Conservation (phyloP, 2,113 vertebrate species). For the Probosciger aterrimus region DNA sequence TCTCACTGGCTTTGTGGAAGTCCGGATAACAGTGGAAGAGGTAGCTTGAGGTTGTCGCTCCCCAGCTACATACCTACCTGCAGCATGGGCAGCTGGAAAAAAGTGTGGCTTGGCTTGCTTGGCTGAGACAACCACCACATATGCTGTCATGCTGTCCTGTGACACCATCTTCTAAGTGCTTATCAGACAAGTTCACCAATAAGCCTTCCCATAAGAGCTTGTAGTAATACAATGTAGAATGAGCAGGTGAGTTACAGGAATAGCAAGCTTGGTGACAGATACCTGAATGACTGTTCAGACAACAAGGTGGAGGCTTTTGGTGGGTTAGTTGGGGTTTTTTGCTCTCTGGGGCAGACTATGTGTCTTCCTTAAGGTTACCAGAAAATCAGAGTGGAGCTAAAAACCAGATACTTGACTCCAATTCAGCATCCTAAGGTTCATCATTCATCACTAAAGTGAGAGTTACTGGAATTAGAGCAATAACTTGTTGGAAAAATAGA, state of each 20-base stretch:
- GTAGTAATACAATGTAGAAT: not conserved
- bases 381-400: not conserved
- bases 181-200: not conserved
- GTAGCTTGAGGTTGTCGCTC: not conserved
- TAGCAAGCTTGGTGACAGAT: not conserved
- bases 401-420: not conserved
- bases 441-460: not conserved
- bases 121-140: not conserved
- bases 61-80: not conserved
- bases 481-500: not conserved
- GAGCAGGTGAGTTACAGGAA: not conserved
- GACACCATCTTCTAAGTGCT: not conserved
- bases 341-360: not conserved
- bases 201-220: not conserved
- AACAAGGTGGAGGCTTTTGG: accelerated
- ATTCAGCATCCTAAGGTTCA: not conserved
- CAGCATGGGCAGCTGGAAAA: not conserved
- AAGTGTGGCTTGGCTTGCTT: not conserved
- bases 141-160: not conserved
- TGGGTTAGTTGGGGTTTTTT: not conserved
- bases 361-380: not conserved
- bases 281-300: not conserved
- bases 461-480: not conserved
- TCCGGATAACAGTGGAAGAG: not conserved
- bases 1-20: not conserved